Percentiles rank a stretch among this genome's conserved stretches.
These are phyloP conservation scores for Caenorhabditis japonica DNA, from an alignment of 2,888 invertebrate species.

Conservation along the genomic window DNA sequence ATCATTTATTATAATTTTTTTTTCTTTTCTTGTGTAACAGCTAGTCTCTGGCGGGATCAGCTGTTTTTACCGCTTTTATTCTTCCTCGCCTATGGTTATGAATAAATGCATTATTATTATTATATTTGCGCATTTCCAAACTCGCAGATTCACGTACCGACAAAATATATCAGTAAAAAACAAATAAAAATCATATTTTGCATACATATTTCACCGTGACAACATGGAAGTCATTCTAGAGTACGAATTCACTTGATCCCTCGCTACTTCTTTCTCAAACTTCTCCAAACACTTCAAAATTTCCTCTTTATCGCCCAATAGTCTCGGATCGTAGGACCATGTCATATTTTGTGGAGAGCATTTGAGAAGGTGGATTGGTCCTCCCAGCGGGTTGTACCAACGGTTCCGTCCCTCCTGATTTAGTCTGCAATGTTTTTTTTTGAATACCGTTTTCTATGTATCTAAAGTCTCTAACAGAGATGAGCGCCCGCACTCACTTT, in stretches of 20 bases:
- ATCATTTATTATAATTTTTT: too few relatives aligned
- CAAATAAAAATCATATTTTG: neutral
- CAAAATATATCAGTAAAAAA: neutral
- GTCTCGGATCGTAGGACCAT: slow-evolving; percentile 32
- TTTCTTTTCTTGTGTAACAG: too few relatives aligned
- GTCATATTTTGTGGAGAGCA: slow-evolving; percentile 42
- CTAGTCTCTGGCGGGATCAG: too few relatives aligned
- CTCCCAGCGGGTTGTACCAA: slow-evolving; percentile 48
- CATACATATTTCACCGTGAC: neutral
- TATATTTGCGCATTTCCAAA: too few relatives aligned
- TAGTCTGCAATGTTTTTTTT: neutral
- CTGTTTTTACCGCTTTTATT: too few relatives aligned
- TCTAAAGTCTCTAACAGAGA: too few relatives aligned
- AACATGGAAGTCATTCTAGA: slow-evolving; percentile 29
- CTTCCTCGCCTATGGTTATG: too few relatives aligned
- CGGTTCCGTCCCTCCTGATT: neutral
- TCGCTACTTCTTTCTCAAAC: slow-evolving; percentile 20
- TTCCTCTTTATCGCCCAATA: slow-evolving; percentile 25
- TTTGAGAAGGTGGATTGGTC: slow-evolving; percentile 29
- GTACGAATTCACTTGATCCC: slow-evolving; percentile 26
- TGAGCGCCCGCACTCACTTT: slow-evolving; percentile 4
- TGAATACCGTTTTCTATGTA: neutral
- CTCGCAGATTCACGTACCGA: too few relatives aligned
- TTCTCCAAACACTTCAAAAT: slow-evolving; percentile 12
- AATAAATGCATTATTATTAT: too few relatives aligned